phyloP scores from a whole-genome alignment of 2,797 vertebrate species.

The Taeniopygia guttata region DNA sequence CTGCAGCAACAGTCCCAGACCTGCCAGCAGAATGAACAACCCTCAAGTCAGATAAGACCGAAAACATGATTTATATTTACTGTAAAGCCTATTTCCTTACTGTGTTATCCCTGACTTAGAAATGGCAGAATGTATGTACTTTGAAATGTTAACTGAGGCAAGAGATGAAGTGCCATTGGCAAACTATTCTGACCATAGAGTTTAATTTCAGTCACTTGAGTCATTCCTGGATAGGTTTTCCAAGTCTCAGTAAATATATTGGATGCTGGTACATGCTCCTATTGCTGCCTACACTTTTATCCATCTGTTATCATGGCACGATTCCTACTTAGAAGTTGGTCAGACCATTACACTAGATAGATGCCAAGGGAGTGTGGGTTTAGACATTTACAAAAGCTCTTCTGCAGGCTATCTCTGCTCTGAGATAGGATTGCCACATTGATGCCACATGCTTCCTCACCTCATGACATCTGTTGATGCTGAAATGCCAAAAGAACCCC shows the following conservation, averaged over 20 bases:
- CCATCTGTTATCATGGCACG: slow-evolving; percentile 62
- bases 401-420: not conserved
- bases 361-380: slow-evolving; percentile 45
- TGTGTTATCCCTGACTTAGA: not conserved
- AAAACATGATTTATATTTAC: not conserved
- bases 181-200: not conserved
- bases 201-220: slow-evolving; percentile 48
- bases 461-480: slow-evolving; percentile 27
- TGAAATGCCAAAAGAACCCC: not conserved
- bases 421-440: not conserved
- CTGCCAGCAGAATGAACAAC: not conserved
- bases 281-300: slow-evolving; percentile 43
- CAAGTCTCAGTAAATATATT: slow-evolving; percentile 37
- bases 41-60: not conserved
- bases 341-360: not conserved
- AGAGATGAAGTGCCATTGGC: slow-evolving; percentile 10
- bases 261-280: slow-evolving; percentile 30
- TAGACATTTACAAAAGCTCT: slow-evolving; percentile 16
- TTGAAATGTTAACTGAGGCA: slow-evolving; percentile 1
- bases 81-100: not conserved
- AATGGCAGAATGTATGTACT: not conserved
- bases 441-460: slow-evolving; percentile 31
- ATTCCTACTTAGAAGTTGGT: slow-evolving; percentile 49
- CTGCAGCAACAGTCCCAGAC: not conserved
- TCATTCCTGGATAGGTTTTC: slow-evolving; percentile 36